phyloP scores from a whole-genome alignment of 2,113 vertebrate species.

The Cinclus mexicanus region DNA sequence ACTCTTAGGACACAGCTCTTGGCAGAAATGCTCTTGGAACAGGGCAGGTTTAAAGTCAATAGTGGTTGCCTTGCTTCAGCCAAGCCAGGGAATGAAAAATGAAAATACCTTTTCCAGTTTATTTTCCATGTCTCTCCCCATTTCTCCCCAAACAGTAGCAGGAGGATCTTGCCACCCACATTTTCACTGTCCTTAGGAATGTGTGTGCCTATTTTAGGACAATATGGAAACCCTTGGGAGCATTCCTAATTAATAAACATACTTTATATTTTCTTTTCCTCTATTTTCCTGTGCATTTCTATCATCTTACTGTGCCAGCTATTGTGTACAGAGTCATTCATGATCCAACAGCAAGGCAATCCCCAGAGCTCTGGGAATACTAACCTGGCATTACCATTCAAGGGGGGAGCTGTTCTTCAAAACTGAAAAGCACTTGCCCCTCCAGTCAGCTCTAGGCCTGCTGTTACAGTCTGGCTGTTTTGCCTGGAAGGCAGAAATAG shows the following conservation, averaged over 20 bases:
- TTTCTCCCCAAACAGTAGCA: background rate
- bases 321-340: background rate
- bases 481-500: background rate
- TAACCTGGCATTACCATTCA: background rate
- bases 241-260: slow-evolving; percentile 27
- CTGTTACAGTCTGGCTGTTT: background rate
- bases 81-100: background rate
- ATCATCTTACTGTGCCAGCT: slow-evolving; percentile 20
- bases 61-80: background rate
- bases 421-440: background rate
- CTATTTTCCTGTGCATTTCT: background rate
- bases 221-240: slow-evolving; percentile 25
- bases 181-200: slow-evolving; percentile 5
- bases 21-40: background rate
- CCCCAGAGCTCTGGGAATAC: slow-evolving; percentile 12
- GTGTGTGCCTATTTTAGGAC: background rate
- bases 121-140: background rate
- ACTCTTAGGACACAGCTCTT: background rate
- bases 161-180: background rate
- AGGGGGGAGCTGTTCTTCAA: background rate
- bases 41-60: background rate
- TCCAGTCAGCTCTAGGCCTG: background rate
- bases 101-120: background rate
- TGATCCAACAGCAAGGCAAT: background rate
- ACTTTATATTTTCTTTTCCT: background rate